A percentile compares a stretch with the other conserved stretches of the same genome.
Evolutionary conservation across 2,888 invertebrate species (phyloP).

Genomic region (Tipula confusa): DNA sequence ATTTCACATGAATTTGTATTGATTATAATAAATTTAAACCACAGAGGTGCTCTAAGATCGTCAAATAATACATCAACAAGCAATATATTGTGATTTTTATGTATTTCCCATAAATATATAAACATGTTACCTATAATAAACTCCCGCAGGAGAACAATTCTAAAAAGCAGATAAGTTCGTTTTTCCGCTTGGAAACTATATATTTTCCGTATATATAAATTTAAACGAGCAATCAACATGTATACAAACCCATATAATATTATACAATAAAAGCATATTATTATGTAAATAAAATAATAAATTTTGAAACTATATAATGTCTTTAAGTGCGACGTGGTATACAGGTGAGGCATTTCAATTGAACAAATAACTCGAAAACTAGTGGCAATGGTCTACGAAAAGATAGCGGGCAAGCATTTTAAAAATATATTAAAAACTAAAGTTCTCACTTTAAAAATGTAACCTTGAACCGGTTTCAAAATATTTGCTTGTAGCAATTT

Average conservation of each 20-base stretch:
- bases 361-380: too few relatives aligned
- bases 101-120: neutral
- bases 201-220: neutral
- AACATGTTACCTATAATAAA: neutral
- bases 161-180: neutral
- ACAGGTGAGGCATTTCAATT: too few relatives aligned
- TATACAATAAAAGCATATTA: neutral
- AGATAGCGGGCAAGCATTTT: too few relatives aligned
- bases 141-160: neutral
- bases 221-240: neutral
- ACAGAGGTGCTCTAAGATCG: neutral
- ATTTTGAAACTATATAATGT: neutral
- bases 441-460: too few relatives aligned
- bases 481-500: too few relatives aligned
- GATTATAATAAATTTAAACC: too few relatives aligned
- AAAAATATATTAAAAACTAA: too few relatives aligned
- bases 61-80: neutral
- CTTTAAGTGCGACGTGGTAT: too few relatives aligned
- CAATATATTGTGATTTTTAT: neutral
- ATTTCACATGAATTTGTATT: neutral
- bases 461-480: too few relatives aligned
- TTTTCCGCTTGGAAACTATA: neutral
- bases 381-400: too few relatives aligned
- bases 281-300: neutral
- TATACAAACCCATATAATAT: too few relatives aligned